Evolutionary conservation across 2,113 vertebrate species (phyloP).

Genomic region (Suncus etruscus): DNA sequence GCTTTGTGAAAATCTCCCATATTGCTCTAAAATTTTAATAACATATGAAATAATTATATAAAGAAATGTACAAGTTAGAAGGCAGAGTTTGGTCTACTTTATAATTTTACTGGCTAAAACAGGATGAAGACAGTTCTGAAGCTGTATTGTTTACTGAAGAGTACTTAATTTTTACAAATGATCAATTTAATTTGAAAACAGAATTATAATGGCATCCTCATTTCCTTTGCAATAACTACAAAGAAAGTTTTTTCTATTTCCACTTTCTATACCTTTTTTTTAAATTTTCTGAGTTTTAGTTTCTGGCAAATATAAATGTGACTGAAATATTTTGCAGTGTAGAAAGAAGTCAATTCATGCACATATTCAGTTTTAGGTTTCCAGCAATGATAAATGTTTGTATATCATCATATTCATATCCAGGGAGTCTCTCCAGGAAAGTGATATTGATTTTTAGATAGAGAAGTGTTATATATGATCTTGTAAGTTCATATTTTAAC

Average conservation of each 20-base stretch:
- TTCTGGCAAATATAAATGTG: background rate
- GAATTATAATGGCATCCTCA: background rate
- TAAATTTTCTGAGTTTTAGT: background rate
- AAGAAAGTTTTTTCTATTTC: background rate
- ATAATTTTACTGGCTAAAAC: background rate
- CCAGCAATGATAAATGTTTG: background rate
- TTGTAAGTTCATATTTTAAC: background rate
- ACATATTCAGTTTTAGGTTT: background rate
- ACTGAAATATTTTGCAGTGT: background rate
- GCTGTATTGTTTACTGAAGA: background rate
- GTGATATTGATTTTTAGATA: background rate
- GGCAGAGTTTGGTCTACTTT: background rate
- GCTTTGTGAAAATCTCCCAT: too few species aligned
- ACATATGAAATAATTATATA: background rate
- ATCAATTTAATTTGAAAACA: slow-evolving; percentile 31
- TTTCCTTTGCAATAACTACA: background rate
- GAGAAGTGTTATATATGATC: background rate
- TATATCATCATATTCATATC: background rate
- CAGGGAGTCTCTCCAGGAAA: background rate
- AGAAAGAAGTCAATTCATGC: background rate
- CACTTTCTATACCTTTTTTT: background rate
- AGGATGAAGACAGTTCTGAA: background rate
- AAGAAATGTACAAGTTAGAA: background rate
- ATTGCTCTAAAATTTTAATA: background rate
- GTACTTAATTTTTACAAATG: slow-evolving; percentile 8